phyloP scores from a whole-genome alignment of 1,140 invertebrate genomes.

The Danaus plexippus region DNA sequence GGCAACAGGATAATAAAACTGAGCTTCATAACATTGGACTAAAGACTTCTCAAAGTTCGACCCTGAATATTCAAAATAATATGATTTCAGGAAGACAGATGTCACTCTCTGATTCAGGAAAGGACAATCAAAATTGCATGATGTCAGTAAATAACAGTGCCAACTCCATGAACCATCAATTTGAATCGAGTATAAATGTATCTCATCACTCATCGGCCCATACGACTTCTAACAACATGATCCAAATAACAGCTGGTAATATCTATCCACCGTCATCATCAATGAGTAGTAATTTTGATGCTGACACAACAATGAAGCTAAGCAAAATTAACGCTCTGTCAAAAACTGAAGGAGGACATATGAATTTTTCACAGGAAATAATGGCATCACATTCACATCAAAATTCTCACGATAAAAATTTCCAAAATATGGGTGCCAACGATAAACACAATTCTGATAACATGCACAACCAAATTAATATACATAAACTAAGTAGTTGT shows the following conservation, averaged over 20 bases:
- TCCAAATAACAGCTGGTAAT: constrained; percentile 63
- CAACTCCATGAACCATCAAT: constrained; percentile 50
- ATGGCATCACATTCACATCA: constrained; percentile 66
- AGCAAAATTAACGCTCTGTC: constrained; percentile 65
- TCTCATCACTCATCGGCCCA: constrained; percentile 52
- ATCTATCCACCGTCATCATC: constrained; percentile 59
- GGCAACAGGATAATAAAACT: constrained; percentile 52
- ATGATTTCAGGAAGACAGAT: constrained; percentile 35
- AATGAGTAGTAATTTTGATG: constrained; percentile 57
- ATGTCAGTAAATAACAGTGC: constrained; percentile 45
- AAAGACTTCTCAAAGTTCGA: constrained; percentile 37
- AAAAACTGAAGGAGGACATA: constrained; percentile 59
- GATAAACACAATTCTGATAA: constrained; percentile 53
- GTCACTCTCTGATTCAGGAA: constrained; percentile 46
- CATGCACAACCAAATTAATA: constrained; percentile 50
- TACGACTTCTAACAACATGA: constrained; percentile 55
- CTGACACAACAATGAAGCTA: constrained; percentile 60
- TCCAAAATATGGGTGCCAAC: constrained; percentile 55
- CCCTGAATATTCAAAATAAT: constrained; percentile 49
- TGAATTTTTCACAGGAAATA: constrained; percentile 65
- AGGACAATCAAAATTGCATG: constrained; percentile 52
- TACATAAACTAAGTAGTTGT: constrained; percentile 62
- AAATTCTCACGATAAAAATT: constrained; percentile 56
- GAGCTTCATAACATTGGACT: constrained; percentile 49
- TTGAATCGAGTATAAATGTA: constrained; percentile 45